Evolutionary conservation across 2,888 invertebrate species (phyloP), one percentile per base, ranked within the genome.

Genomic region (Drosophila melanosoma): DNA sequence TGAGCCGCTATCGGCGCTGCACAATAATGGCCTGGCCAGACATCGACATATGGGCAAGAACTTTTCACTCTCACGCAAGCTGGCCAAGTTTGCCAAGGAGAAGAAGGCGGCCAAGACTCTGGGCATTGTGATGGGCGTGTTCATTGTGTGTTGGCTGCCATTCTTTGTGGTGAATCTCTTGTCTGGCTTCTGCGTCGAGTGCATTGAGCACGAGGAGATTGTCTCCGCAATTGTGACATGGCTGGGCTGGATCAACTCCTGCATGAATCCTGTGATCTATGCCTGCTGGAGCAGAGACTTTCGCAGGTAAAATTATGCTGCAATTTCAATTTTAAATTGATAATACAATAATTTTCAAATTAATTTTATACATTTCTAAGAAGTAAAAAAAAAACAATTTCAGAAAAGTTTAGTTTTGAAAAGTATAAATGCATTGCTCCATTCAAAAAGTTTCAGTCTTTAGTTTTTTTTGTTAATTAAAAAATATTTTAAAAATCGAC

Each of bases 271-370:
- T 0, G 97, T 99, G 81, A 99, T 99, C 91, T 99, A 99, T 93
- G 99, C 99, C n/a, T 98, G 98, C 92, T 99, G 99, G 97, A 98
- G 98, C 94, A 95, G 98, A 91, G 99, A 99, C 93, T 99, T 99
- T 93, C 95, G 98, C 94, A 96, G 98, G 97, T 97, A 92, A 94
- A 95, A 23, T 45, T 23, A 8, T 15, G 8, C 8, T 8, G 4
- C 23, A 40, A 40, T 10, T 40, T 5, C 1, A n/a, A 40, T 40
- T 40, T 40, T 40, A n/a, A 40, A 40, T 10, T n/a, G 10, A n/a
- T n/a, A n/a, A 10, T 0, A 1, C 7, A 40, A 40, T 40, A 10
- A n/a, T 40, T 40, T 40, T n/a, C 10, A n/a, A 40, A 17, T 40
- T 40, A 0, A n/a, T 40, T 40, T 40, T n/a, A 17, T 17, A 17